Evolutionary conservation across 2,797 vertebrate genomes (phyloP).

Genomic region (Brachymystax lenok): DNA sequence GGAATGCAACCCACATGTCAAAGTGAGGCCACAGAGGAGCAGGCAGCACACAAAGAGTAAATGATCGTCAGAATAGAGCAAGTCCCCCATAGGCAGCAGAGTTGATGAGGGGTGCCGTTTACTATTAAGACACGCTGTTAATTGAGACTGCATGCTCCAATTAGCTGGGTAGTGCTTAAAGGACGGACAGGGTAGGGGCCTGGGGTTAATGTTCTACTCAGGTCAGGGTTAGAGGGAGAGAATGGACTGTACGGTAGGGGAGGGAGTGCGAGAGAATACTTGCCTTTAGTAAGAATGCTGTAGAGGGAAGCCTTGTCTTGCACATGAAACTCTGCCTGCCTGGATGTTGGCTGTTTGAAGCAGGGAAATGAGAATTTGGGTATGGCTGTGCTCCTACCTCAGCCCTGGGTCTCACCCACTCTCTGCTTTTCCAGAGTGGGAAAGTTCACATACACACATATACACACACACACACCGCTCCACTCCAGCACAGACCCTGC

Average conservation of each 20-base stretch:
- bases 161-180: slow-evolving; percentile 39
- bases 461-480: slow-evolving; percentile 33
- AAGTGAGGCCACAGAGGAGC: background rate
- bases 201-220: slow-evolving; percentile 36
- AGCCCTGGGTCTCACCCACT: slow-evolving; percentile 53
- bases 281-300: background rate
- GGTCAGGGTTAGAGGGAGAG: slow-evolving; percentile 29
- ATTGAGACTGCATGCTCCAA: slow-evolving; percentile 51
- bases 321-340: slow-evolving; percentile 7
- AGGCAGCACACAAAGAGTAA: slow-evolving; percentile 26
- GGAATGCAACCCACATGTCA: background rate
- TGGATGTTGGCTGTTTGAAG: slow-evolving; percentile 54
- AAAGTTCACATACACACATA: slow-evolving; percentile 42
- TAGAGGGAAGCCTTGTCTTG: no score
- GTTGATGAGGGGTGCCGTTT: slow-evolving; percentile 42
- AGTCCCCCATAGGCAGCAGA: slow-evolving; percentile 13
- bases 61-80: slow-evolving; percentile 29
- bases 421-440: slow-evolving; percentile 39
- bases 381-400: slow-evolving; percentile 50
- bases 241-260: background rate
- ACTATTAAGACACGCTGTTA: slow-evolving; percentile 44
- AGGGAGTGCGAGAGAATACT: background rate
- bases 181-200: slow-evolving; percentile 25
- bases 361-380: slow-evolving; percentile 50
- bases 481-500: slow-evolving; percentile 38